Percentiles rank a stretch among this genome's conserved stretches.
Evolutionary conservation across 2,113 vertebrate genomes (phyloP).

Genomic region (Ariopsis seemanni): DNA sequence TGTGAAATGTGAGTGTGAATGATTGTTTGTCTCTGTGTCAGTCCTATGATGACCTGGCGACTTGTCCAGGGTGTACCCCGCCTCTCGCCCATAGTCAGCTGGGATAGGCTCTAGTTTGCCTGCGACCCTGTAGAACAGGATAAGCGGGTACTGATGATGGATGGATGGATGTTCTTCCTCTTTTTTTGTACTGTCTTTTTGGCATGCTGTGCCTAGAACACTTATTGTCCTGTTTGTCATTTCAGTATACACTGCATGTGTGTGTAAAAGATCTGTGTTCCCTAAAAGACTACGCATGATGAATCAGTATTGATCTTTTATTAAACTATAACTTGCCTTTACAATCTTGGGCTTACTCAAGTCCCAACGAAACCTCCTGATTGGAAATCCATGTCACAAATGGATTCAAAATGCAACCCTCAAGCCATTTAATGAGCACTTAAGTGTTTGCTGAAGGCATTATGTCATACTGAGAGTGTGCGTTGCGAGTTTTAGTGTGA

Average conservation of each 20-base stretch:
- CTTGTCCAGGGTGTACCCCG: too few species aligned
- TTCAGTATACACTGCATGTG: not conserved
- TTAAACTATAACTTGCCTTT: not conserved
- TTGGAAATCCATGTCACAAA: not conserved
- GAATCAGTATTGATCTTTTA: not conserved
- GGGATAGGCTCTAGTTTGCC: too few species aligned
- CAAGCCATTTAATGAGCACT: not conserved
- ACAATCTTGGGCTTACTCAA: not conserved
- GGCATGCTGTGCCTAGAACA: not conserved
- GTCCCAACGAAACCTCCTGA: not conserved
- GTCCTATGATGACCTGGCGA: too few species aligned
- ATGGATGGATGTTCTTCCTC: too few species aligned
- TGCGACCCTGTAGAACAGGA: too few species aligned
- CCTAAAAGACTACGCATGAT: not conserved
- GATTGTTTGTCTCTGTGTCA: too few species aligned
- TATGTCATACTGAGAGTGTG: slow-evolving; percentile 13
- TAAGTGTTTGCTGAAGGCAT: not conserved
- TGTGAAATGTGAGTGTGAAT: too few species aligned
- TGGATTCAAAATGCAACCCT: not conserved
- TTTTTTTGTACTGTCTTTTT: too few species aligned
- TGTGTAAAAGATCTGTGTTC: not conserved
- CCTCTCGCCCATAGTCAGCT: too few species aligned
- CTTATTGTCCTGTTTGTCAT: not conserved
- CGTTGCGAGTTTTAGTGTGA: slow-evolving; percentile 52
- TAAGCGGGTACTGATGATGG: too few species aligned